Base-by-base conservation (phyloP, 2,113 vertebrate genomes). In the Zosterops hypoxanthus region DNA sequence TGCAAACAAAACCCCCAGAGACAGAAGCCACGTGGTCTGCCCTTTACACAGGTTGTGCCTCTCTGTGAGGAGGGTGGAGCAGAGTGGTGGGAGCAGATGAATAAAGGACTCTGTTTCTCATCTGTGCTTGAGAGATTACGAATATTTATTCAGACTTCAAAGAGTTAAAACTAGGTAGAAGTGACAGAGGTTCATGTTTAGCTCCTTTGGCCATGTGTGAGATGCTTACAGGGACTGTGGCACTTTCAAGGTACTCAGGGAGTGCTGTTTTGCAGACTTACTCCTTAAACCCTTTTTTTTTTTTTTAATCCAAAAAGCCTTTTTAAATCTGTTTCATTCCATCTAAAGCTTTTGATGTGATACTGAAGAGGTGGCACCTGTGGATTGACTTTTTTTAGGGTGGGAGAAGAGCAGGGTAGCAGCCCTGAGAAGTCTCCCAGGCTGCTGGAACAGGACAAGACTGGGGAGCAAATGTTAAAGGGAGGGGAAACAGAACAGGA, bases 401-500 rank as follows among this genome's bases (percentile, higher is more conserved):
- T 36, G 68, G 59, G 82, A 41, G 68, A 9, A 57, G 77, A 52
- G 34, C 84, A 70, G 64, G 31, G 79, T 23, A 61, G 46, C 52
- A 39, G 41, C 82, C 21, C 34, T 24, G 81, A 39, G 41, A 71
- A 50, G 22, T 42, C 33, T 93, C 61, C 86, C n/a, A 42, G 25
- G 53, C 71, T 75, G 79, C 42, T 80, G 69, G 52, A 28, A 26
- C 18, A 55, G 55, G 47, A 5, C 12, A 20, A 36, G 24, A 55
- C 26, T 0, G 0, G 47, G 23, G 55, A 83, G 39, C 86, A 64
- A 42, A 47, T 2, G 4, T 25, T 21, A 1, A 28, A n/a, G n/a
- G 52, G 46, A n/a, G 11, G 34, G 44, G 15, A 52, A 21, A 4
- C 2, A 5, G 44, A 31, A 0, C 64, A 31, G 29, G 73, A 39